Percentiles rank a stretch among this genome's conserved stretches.
Conservation (phyloP, 2,797 vertebrate species). For the Fistularia tabacaria region DNA sequence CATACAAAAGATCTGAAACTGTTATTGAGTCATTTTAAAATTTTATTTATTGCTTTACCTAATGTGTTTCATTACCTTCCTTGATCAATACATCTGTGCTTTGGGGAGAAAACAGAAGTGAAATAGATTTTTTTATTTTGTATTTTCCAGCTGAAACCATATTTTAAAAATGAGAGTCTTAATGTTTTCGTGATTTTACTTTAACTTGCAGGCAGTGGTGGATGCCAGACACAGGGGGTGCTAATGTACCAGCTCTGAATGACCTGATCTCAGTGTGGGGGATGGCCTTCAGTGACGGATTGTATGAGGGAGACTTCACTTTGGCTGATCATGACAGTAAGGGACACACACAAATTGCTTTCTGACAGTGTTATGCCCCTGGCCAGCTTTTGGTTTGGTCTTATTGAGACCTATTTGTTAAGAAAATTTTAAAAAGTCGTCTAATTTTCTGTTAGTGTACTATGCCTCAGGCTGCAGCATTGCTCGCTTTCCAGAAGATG, state of each 20-base stretch:
- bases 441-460: slow-evolving; percentile 79
- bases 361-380: background rate
- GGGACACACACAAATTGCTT: slow-evolving; percentile 38
- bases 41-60: no score
- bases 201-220: slow-evolving; percentile 88
- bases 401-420: background rate
- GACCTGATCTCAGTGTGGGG: slow-evolving; percentile 96
- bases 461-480: slow-evolving; percentile 98
- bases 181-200: background rate
- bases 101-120: background rate
- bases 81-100: background rate
- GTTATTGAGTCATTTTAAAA: background rate
- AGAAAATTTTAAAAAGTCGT: background rate
- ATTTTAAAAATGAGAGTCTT: background rate
- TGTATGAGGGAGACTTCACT: slow-evolving; percentile 95
- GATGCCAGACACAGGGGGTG: slow-evolving; percentile 99
- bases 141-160: no score
- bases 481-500: slow-evolving; percentile 93
- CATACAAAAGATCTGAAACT: background rate
- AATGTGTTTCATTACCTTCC: background rate
- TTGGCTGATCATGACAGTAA: slow-evolving; percentile 97
- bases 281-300: slow-evolving; percentile 96
- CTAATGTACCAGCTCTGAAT: slow-evolving; percentile 94
- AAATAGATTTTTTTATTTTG: no score
- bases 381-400: no score